phyloP scores from a whole-genome alignment of 2,888 invertebrate species.

The Ophraella communa region DNA sequence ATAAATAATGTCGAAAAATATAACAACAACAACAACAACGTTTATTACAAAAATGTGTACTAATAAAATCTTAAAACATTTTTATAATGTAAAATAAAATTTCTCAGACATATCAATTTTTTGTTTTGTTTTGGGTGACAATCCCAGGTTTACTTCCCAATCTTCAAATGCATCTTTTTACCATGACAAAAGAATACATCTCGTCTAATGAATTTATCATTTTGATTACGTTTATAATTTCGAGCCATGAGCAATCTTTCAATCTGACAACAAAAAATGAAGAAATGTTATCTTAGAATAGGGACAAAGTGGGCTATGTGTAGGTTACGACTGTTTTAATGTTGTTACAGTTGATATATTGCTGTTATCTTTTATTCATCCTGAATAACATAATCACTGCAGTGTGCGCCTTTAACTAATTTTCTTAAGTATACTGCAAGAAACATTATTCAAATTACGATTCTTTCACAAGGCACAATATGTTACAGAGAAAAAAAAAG shows the following conservation, averaged over 20 bases:
- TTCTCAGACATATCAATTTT: too few species aligned
- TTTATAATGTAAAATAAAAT: too few species aligned
- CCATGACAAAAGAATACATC: not conserved
- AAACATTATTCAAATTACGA: constrained; percentile 32
- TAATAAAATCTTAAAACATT: too few species aligned
- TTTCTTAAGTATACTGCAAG: constrained; percentile 27
- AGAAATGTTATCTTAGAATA: constrained; percentile 25
- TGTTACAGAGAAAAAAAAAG: constrained; percentile 2
- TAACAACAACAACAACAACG: too few species aligned
- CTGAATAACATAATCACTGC: constrained; percentile 28
- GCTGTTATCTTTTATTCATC: constrained; percentile 24
- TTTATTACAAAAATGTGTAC: too few species aligned
- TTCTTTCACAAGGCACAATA: constrained; percentile 24
- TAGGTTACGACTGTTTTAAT: constrained; percentile 18
- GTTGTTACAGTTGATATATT: constrained; percentile 26
- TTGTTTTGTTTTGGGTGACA: too few species aligned
- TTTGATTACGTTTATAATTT: constrained; percentile 9
- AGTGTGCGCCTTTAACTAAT: constrained; percentile 28
- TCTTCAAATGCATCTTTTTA: not conserved
- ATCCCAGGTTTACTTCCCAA: too few species aligned
- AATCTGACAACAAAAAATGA: constrained; percentile 27
- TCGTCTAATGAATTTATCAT: constrained; percentile 7
- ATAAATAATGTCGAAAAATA: not conserved
- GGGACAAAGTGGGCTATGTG: constrained; percentile 24
- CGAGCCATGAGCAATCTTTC: constrained; percentile 15